Base-by-base conservation (phyloP, 2,888 invertebrate species). In the Rhogogaster chlorosoma region DNA sequence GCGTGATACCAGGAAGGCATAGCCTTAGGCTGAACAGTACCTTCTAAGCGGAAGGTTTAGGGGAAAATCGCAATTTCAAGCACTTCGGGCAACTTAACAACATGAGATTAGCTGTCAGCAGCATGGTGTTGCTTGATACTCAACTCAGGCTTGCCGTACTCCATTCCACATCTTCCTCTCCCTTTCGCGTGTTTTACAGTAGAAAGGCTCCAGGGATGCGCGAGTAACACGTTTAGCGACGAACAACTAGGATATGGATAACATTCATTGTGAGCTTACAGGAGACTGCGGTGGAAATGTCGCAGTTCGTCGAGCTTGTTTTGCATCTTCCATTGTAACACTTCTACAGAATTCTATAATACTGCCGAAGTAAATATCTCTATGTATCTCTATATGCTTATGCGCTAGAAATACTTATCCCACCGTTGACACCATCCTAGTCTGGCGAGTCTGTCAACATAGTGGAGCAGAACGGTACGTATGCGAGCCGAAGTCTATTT, bases 71-170 rank as follows among this genome's bases (percentile, higher is more conserved):
- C 45, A 77, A 77, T 77, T 77, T 77, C 77, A 77, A 77, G 77
- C 77, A 77, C 77, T 77, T 77, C 53, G 32, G 77, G 77, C 53
- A 77, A 77, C 77, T 77, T 77, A 77, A 77, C 77, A 77, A 77
- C 77, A 77, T 77, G 77, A 77, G 77, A 77, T 77, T 77, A 77
- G 77, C 77, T 77, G 77, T 77, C 77, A 77, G 77, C 53, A 32
- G 77, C 77, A 77, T 77, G 53, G 53, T 53, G 53, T 53, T n/a
- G 77, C 53, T 77, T 77, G 77, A 77, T 77, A 77, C 77, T 77
- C 77, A 45, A 49, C 77, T 77, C 29, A 32, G 26, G 42, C 22
- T 73, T 26, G 10, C 38, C n/a, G 71, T 73, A 73, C 71, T 73
- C 12, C 29, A 67, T 67, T 73, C 71, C 26, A 73, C 71, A 42